Evolutionary conservation across 1,140 invertebrate genomes (phyloP).

Genomic region (Drosophila truncata): DNA sequence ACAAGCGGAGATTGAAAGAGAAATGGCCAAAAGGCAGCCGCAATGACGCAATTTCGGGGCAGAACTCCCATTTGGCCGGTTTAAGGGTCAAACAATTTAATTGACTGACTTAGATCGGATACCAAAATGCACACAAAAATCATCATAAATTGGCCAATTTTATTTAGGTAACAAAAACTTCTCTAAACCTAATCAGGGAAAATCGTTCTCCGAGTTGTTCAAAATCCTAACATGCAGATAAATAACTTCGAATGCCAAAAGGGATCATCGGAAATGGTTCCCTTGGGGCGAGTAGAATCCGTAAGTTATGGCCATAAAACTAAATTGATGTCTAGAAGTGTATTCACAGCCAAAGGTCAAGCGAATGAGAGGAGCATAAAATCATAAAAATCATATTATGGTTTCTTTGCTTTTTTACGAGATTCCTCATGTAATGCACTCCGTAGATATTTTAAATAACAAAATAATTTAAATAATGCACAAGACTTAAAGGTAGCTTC

Average conservation of each 20-base stretch:
- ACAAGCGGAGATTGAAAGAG: conserved; percentile 2
- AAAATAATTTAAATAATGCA: not conserved
- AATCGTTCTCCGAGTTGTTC: conserved; percentile 36
- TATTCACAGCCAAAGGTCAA: conserved; percentile 18
- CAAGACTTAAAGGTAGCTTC: not conserved
- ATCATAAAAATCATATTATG: conserved; percentile 14
- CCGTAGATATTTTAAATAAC: not conserved
- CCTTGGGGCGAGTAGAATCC: conserved; percentile 28
- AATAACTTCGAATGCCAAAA: conserved; percentile 43
- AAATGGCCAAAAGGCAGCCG: conserved; percentile 19
- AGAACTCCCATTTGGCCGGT: not conserved
- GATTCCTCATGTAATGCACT: not conserved
- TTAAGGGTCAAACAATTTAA: conserved; percentile 45
- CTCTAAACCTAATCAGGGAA: conserved; percentile 24
- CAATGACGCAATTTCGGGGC: conserved; percentile 40
- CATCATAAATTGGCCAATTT: conserved; percentile 38
- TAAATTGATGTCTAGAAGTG: conserved; percentile 46
- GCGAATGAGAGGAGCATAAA: not conserved
- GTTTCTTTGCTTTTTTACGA: not conserved
- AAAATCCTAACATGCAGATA: conserved; percentile 42
- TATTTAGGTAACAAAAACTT: conserved; percentile 38
- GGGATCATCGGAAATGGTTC: conserved; percentile 46
- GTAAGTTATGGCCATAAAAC: conserved; percentile 54
- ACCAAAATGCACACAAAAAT: conserved; percentile 21
- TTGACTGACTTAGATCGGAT: conserved; percentile 43